Conservation (phyloP, 2,797 vertebrate genomes). For the Coilia nasus region DNA sequence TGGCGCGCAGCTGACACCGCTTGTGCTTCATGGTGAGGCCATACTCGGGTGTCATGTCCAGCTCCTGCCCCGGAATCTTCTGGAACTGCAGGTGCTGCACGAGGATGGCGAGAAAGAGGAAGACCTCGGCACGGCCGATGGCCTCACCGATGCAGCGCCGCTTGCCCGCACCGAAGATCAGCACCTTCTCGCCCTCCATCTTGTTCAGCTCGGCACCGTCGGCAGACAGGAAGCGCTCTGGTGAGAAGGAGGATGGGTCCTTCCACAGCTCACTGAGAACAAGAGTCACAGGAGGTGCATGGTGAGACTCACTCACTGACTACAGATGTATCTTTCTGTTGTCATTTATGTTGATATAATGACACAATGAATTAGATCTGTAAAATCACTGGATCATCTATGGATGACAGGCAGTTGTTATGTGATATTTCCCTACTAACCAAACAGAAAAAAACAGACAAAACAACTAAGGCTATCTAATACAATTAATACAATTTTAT, state of each 20-base stretch:
- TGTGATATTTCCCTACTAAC: neutral
- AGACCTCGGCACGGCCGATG: conserved; percentile 86
- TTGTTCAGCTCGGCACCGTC: conserved; percentile 74
- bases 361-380: too few species aligned
- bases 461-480: neutral
- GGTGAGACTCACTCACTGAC: neutral
- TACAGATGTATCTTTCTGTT: too few species aligned
- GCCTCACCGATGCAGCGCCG: conserved; percentile 87
- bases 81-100: conserved; percentile 85
- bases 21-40: conserved; percentile 90
- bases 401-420: neutral
- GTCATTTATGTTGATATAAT: too few species aligned
- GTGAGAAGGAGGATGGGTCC: conserved; percentile 82
- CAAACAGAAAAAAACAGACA: neutral
- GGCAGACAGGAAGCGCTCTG: conserved; percentile 81
- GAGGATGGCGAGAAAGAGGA: conserved; percentile 86
- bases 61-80: conserved; percentile 61
- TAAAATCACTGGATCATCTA: too few species aligned
- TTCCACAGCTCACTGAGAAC: conserved; percentile 82
- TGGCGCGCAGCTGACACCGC: conserved; percentile 76
- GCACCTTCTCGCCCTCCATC: conserved; percentile 78
- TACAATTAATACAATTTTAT: neutral
- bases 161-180: conserved; percentile 86
- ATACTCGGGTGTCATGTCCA: conserved; percentile 86
- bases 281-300: neutral